Evolutionary conservation across 2,888 invertebrate genomes (phyloP), one percentile per base, ranked within the genome.

Genomic region (Frankliniella intonsa): DNA sequence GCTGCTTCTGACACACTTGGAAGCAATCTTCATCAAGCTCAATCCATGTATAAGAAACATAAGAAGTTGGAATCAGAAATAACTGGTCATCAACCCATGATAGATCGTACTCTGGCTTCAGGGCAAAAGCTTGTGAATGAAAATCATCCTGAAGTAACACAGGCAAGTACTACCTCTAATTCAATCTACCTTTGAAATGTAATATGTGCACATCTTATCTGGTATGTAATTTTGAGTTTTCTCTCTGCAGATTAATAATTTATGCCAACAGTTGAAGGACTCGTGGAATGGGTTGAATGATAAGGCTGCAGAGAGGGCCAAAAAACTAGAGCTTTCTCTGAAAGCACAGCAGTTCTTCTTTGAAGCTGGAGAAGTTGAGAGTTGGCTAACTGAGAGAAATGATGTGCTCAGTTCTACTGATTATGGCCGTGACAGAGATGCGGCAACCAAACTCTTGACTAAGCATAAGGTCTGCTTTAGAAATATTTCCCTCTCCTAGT

Each of bases 21-120:
- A 0, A 92, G 94, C 82, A 97, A 95, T 88, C 90, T 99, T 76
- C 94, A 97, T 86, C 97, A 97, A 86, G 97, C 97, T 0, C 97
- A 98, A 87, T 95, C 94, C 22, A 91, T 95, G 83, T 91, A 94
- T 87, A 98, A 98, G 89, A 98, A 98, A 87, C 98, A 98, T 88
- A 95, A 93, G 88, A 97, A 99, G 89, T 89, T 99, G 83, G 94
- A 95, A 85, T 94, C 94, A 0, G 99, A 98, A 90, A 93, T 99
- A 83, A 90, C 90, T 51, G 97, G 96, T 0, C 94, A 99, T 86
- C 92, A 94, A 85, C 94, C 95, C 0, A 92, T 94, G 88, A 94
- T 98, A 81, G 94, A 94, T 85, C 93, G 95, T 85, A 94, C 96
- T 5, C 87, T 97, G 81, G 91, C 91, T n/a, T 92, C 92, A n/a